Conservation (phyloP, 2,888 invertebrate genomes). For the Thelaira solivaga region DNA sequence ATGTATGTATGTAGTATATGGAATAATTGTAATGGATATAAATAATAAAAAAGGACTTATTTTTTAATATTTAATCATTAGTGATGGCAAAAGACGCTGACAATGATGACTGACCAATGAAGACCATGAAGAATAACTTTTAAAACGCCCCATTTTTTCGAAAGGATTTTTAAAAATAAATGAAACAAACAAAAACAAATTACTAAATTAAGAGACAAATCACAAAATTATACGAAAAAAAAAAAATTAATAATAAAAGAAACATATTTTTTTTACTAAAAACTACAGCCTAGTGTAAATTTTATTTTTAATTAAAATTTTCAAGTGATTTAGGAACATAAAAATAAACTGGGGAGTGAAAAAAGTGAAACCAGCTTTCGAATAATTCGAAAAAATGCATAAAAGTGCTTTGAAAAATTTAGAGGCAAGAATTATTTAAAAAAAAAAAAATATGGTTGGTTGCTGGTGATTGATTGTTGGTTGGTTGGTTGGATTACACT, state of each 20-base stretch:
- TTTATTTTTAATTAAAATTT: neutral
- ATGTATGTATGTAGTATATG: too few species aligned
- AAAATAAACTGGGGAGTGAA: neutral
- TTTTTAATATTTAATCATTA: constrained; percentile 1
- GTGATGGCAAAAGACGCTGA: constrained; percentile 42
- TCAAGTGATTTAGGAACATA: neutral
- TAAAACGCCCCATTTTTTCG: constrained; percentile 10
- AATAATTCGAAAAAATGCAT: neutral
- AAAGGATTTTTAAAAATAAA: neutral
- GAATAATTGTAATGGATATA: constrained; percentile 34
- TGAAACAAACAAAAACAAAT: constrained; percentile 45
- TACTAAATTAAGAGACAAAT: constrained; percentile 16
- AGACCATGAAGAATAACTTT: constrained; percentile 35
- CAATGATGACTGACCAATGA: constrained; percentile 49
- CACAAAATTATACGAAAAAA: constrained; percentile 1
- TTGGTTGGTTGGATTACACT: neutral
- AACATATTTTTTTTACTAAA: neutral
- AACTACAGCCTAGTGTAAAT: neutral
- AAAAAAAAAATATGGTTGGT: neutral
- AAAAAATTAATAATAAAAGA: constrained; percentile 14
- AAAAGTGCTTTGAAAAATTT: constrained; percentile 7
- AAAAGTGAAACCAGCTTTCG: constrained; percentile 11
- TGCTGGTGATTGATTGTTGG: neutral
- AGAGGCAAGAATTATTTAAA: neutral
- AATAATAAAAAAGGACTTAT: neutral